Evolutionary conservation across 1,140 invertebrate species (phyloP), one percentile per base, ranked within the genome.

Genomic region (Oncopodura yosiiana): DNA sequence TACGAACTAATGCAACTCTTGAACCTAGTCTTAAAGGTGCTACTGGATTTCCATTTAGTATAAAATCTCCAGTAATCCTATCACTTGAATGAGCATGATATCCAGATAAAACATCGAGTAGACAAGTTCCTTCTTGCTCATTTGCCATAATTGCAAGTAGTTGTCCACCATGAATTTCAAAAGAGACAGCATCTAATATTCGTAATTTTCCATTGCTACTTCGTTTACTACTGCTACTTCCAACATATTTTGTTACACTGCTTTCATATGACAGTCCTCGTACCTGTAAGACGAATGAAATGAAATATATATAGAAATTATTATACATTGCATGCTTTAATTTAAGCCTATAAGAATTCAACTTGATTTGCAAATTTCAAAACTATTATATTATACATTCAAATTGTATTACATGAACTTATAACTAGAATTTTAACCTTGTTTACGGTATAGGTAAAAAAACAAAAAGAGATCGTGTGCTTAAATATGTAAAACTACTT

Each of bases 61-160:
- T 72, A 60, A 94, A 81, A 61, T 89, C 86, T 0, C 87, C 88
- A 44, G 81, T 77, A 50, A 80, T 77, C 24, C 77, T 74, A 12
- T 66, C 65, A 6, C 65, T 56, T 59, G 67, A 65, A n/a, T 63
- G 60, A n/a, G 53, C 23, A 2, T 68, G 64, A 18, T 78, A 73
- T 9, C 88, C 85, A 5, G 86, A 80, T 27, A 94, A 70, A 1
- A 87, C 80, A 65, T 93, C 85, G 42, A 94, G 71, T 14, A 95
- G 73, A 1, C 82, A 79, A 4, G 83, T 84, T 6, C 86, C 86
- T 70, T 90, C 87, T 9, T 74, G 70, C 55, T 83, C 85, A 0
- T 91, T 94, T 0, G 90, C 81, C 80, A 95, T 82, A 11, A 95
- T 76, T 1, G 87, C 88, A 51, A 95, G 70, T 12, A 94, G 78